Conservation (phyloP, 2,113 vertebrate species). For the Xiphias gladius region DNA sequence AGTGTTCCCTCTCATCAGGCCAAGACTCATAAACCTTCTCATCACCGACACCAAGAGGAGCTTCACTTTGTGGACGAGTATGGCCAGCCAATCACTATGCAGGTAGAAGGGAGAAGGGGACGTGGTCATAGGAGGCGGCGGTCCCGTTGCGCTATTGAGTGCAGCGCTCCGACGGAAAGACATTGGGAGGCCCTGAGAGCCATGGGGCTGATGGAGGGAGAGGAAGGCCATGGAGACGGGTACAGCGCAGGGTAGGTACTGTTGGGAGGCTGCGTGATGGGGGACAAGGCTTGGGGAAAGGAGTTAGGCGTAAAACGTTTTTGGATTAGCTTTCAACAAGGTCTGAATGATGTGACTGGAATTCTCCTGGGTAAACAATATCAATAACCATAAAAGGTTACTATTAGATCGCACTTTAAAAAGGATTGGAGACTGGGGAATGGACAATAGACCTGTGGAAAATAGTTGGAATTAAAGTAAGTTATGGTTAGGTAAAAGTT, state of each 20-base stretch:
- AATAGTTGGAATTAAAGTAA: too few species aligned
- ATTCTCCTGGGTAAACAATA: too few species aligned
- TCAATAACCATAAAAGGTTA: too few species aligned
- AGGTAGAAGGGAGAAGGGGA: constrained; percentile 65
- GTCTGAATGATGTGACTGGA: not conserved
- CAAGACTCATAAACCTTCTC: constrained; percentile 63
- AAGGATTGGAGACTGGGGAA: too few species aligned
- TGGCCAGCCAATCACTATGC: constrained; percentile 72
- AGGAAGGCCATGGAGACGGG: constrained; percentile 45
- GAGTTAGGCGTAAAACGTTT: too few species aligned
- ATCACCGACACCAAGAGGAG: constrained; percentile 60
- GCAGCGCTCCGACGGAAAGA: constrained; percentile 56
- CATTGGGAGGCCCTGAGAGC: constrained; percentile 78
- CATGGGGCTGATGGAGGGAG: constrained; percentile 74
- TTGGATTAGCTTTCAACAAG: not conserved
- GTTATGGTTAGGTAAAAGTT: too few species aligned
- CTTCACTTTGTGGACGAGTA: constrained; percentile 76
- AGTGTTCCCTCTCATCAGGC: constrained; percentile 27
- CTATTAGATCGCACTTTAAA: too few species aligned
- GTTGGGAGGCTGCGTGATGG: not conserved
- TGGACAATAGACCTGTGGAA: too few species aligned
- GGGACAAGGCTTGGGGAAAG: not conserved
- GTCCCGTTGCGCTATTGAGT: constrained; percentile 50
- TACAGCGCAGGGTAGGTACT: constrained; percentile 65
- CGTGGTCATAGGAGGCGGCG: constrained; percentile 57